phyloP scores from a whole-genome alignment of 23 tunicate genomes.

The Diplosoma virens region DNA sequence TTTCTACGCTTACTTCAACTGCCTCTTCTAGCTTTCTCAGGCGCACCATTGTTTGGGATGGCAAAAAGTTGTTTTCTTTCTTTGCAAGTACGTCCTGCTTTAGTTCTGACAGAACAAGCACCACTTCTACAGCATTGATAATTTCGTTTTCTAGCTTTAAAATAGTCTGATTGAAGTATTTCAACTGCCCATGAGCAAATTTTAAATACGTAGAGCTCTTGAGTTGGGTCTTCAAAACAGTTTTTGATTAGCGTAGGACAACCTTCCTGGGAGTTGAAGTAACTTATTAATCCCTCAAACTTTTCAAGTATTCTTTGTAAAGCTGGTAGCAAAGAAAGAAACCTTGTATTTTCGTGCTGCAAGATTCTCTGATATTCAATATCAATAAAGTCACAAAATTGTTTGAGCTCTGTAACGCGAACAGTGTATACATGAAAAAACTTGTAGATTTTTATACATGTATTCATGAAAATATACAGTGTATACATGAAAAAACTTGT shows the following conservation, averaged over 20 bases:
- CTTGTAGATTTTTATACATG: slow-evolving; percentile 43
- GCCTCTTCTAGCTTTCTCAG: slow-evolving; percentile 41
- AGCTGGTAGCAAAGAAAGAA: slow-evolving; percentile 31
- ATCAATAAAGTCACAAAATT: slow-evolving; percentile 21
- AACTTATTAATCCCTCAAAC: slow-evolving; percentile 39
- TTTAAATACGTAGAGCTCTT: slow-evolving; percentile 43
- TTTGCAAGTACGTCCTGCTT: slow-evolving; percentile 49
- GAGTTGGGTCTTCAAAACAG: slow-evolving; percentile 26
- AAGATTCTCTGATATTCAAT: slow-evolving; percentile 30
- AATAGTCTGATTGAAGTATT: slow-evolving; percentile 53
- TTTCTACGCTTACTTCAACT: slow-evolving; percentile 33
- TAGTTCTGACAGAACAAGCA: slow-evolving; percentile 43
- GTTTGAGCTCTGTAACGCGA: slow-evolving; percentile 33
- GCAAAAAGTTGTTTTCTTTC: slow-evolving; percentile 57
- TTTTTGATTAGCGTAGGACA: slow-evolving; percentile 36
- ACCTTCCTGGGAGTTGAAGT: slow-evolving; percentile 35
- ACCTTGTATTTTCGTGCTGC: slow-evolving; percentile 40
- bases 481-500: too few species aligned
- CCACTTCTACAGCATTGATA: slow-evolving; percentile 38
- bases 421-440: slow-evolving; percentile 27
- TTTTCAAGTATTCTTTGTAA: slow-evolving; percentile 38
- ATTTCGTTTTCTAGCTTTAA: slow-evolving; percentile 45
- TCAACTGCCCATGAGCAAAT: slow-evolving; percentile 30
- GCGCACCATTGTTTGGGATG: slow-evolving; percentile 40
- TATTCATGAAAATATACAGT: too few species aligned